Base-by-base conservation (phyloP, 1,140 invertebrate species). In the Zophobas morio region DNA sequence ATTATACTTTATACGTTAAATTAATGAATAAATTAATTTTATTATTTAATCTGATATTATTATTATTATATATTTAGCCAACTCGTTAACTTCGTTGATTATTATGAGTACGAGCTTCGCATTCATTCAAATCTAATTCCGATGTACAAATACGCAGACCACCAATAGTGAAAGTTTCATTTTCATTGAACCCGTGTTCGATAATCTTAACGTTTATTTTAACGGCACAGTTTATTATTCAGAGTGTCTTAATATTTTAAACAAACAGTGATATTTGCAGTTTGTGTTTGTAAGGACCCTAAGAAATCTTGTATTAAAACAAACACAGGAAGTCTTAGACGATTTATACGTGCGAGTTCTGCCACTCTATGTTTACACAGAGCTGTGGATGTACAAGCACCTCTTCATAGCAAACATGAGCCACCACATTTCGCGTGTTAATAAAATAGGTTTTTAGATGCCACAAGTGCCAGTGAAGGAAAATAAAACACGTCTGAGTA, bases 241-340 rank as follows among this genome's bases (percentile, higher is more conserved):
- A 66, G 4, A 6, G n/a, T 51, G 49, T 66, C 60, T 42, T 66
- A 66, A 66, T 66, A 66, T 66, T 66, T 66, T 42, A 66, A 32
- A 66, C 60, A 66, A 66, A 66, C 60, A 66, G 6, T 5, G 60
- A 66, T 66, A 66, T 66, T 66, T 66, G 60, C 60, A 66, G 37
- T 60, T 60, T 66, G 60, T 42, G 60, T 66, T 66, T 32, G 39
- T 66, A 66, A 66, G 37, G 60, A 39, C 60, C 60, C 60, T 66
- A 66, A 46, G 60, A 66, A 66, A 66, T 35, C 60, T 66, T 66
- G 60, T 66, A 66, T 42, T 42, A 40, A 39, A 66, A 66, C 36
- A 66, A 66, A 66, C 60, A 66, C 60, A 66, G 60, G 60, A 66
- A 42, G 60, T 66, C n/a, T 66, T 2, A 66, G 42, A 42, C 20